Evolutionary conservation across 2,113 vertebrate genomes (phyloP), one percentile per base, ranked within the genome.

Genomic region (Gymnobelideus leadbeateri): DNA sequence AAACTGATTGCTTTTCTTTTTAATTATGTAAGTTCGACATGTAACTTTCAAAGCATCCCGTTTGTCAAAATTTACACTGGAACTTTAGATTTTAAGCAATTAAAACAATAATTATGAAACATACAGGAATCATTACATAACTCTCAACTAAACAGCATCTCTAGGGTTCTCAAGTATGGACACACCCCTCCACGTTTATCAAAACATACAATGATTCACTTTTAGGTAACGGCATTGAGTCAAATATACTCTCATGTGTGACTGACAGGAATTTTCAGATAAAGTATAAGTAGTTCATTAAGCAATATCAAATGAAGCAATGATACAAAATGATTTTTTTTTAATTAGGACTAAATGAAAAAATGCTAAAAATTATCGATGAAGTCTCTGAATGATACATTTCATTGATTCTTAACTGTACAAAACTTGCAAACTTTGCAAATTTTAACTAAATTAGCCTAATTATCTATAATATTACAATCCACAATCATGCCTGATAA

Each of bases 21-120:
- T 43, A 84, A 23, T 19, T n/a, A 61, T 37, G 3, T 68, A 84
- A 84, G n/a, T 43, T 84, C 1, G n/a, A 16, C 37, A n/a, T 77
- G 37, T 77, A 43, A 84, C n/a, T 84, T 84, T 84, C 68, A 84
- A 77, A 43, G 68, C n/a, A 19, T 43, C 37, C 68, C 43, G 7
- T 77, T 77, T 43, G 7, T 43, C 43, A 84, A 84, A 84, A 21
- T 23, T 84, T 43, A 84, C 19, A 43, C 1, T 84, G 19, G 68
- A 84, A 96, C 57, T 94, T 43, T 93, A 3, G 92, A 84, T 96
- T 51, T 89, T 2, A 91, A 97, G 31, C 24, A 93, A 43, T 5
- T 91, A 93, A 84, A 28, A 16, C 55, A 96, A 11, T 91, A 89
- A 94, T 95, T 93, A 68, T 26, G 89, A 96, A 94, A 93, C 47